Base-by-base conservation (phyloP, 2,888 invertebrate species). In the Clitarchus hookeri region DNA sequence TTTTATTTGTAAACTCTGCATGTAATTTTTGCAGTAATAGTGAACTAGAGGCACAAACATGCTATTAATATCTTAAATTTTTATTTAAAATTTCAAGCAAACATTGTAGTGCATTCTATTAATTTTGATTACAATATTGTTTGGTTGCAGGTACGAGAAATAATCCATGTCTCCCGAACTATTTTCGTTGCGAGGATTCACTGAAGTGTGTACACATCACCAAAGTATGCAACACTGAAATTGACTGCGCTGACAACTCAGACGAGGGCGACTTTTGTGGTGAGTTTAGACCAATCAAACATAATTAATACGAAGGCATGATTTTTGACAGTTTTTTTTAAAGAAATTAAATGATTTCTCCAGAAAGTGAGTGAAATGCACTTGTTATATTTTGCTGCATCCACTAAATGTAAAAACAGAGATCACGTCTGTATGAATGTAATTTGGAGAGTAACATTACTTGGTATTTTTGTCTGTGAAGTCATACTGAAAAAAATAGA, bases 181-280 rank as follows among this genome's bases (percentile, higher is more conserved):
- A 94, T 90, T 95, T 94, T 88, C 93, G 94, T 85, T 97, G 97
- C 92, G 93, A 92, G 36, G 92, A 93, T 88, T 92, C 92, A 16
- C 89, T 91, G 44, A 91, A 92, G 86, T 97, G 97, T 92, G 92
- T 94, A 88, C 94, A 93, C 48, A 91, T 95, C 84, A 90, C 91
- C 83, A 91, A 92, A 89, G 94, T 96, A 91, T 97, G 97, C 92
- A 95, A 96, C 91, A 93, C 92, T n/a, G 90, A 89, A 79, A 90
- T 92, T 19, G 94, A 96, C 91, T 96, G 96, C 91, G 92, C 93
- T 83, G 95, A 95, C 91, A 93, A 93, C 89, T 94, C 94, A 89
- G 96, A 96, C 91, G 96, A 96, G 91, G 95, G 94, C 92, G 93
- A 93, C 89, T 93, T 94, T 90, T 96, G 96, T 91, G 92, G 94